Percentiles rank a stretch among this genome's conserved stretches.
phyloP scores from a whole-genome alignment of 2,888 invertebrate species.

The Epirrita christyi region DNA sequence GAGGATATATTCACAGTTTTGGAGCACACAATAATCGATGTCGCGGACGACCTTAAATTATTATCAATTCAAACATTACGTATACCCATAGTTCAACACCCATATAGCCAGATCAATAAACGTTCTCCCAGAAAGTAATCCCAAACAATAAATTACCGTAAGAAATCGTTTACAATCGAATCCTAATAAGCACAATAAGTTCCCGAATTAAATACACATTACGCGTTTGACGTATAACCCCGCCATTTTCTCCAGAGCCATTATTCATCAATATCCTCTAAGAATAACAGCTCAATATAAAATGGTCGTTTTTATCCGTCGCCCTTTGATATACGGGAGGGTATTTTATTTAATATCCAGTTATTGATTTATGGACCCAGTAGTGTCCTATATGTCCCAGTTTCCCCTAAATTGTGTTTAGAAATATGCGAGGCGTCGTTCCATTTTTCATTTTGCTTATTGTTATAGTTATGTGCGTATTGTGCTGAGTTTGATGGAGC shows the following conservation, averaged over 20 bases:
- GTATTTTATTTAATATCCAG: constrained; percentile 79
- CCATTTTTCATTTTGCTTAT: constrained; percentile 54
- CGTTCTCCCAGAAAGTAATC: constrained; percentile 38
- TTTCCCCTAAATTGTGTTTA: constrained; percentile 63
- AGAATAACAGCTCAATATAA: constrained; percentile 44
- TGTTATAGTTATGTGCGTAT: constrained; percentile 34
- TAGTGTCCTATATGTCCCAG: constrained; percentile 53
- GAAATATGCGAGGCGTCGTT: constrained; percentile 57
- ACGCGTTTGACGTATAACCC: constrained; percentile 60
- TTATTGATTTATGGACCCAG: constrained; percentile 75
- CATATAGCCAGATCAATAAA: constrained; percentile 20
- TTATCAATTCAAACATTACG: no score
- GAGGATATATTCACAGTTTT: no score
- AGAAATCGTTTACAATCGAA: constrained; percentile 60
- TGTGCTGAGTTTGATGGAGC: constrained; percentile 1
- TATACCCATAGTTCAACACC: constrained; percentile 1
- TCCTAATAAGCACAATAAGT: constrained; percentile 71
- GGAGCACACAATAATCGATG: no score
- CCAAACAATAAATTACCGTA: constrained; percentile 54
- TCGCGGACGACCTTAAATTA: no score
- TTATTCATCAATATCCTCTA: constrained; percentile 32
- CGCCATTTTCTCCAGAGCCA: constrained; percentile 49
- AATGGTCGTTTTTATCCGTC: constrained; percentile 64
- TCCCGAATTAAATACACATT: constrained; percentile 71
- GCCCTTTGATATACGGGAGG: constrained; percentile 69